phyloP scores from a whole-genome alignment of 2,888 invertebrate species.

The Embidobia sp. region DNA sequence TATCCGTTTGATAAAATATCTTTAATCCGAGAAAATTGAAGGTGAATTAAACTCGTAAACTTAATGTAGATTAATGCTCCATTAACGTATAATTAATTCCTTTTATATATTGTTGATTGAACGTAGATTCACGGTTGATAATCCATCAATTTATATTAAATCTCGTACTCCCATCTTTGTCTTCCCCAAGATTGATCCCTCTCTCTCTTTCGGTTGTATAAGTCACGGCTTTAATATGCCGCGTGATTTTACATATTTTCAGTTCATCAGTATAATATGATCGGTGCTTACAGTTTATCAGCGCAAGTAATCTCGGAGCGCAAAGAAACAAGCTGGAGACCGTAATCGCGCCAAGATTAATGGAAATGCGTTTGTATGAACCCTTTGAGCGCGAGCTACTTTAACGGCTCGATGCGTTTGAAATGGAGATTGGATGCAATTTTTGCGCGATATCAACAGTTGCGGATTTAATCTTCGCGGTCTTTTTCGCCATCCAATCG shows the following conservation, averaged over 20 bases:
- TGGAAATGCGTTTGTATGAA: slow-evolving; percentile 33
- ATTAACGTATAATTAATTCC: too few species aligned
- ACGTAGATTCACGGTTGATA: too few species aligned
- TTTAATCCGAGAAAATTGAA: too few species aligned
- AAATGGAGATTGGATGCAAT: slow-evolving; percentile 27
- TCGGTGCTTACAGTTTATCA: slow-evolving; percentile 16
- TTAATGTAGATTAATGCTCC: too few species aligned
- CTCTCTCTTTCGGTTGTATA: not conserved
- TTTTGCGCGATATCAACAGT: slow-evolving; percentile 31
- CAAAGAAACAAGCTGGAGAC: slow-evolving; percentile 13
- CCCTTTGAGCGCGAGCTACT: slow-evolving; percentile 18
- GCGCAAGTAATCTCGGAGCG: slow-evolving; percentile 26
- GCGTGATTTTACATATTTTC: slow-evolving; percentile 35
- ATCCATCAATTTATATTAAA: too few species aligned
- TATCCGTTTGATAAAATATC: too few species aligned
- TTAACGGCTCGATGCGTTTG: slow-evolving; percentile 17
- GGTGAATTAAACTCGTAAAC: too few species aligned
- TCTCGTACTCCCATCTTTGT: not conserved
- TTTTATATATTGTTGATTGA: too few species aligned
- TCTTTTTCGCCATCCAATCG: slow-evolving; percentile 20
- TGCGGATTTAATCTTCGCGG: slow-evolving; percentile 27
- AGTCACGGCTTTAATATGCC: slow-evolving; percentile 1
- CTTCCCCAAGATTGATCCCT: too few species aligned
- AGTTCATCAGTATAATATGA: slow-evolving; percentile 17
- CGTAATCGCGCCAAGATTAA: slow-evolving; percentile 27